Percentiles rank a stretch among this genome's conserved stretches.
Conservation (phyloP, 1,140 invertebrate genomes). For the Ptiloglossa arizonensis region DNA sequence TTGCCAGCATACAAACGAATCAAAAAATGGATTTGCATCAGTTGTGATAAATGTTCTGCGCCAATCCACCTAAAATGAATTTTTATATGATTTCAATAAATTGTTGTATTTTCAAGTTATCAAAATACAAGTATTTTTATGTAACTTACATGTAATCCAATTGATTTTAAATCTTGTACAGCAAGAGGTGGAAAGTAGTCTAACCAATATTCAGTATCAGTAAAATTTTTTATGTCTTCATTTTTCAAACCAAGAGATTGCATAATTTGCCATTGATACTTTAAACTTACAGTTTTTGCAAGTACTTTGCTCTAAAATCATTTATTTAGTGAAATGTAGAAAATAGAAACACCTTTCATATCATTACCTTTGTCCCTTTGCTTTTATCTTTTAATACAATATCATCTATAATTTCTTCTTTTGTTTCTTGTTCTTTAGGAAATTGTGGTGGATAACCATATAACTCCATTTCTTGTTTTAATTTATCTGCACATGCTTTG, state of each 20-base stretch:
- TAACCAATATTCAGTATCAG: conserved; percentile 95
- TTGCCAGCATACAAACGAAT: conserved; percentile 99
- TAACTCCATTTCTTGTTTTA: conserved; percentile 95
- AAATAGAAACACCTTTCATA: conserved; percentile 19
- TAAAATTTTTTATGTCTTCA: conserved; percentile 96
- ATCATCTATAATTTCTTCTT: conserved; percentile 83
- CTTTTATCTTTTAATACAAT: conserved; percentile 94
- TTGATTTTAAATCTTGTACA: conserved; percentile 91
- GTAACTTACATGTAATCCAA: conserved; percentile 92
- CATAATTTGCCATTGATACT: conserved; percentile 99
- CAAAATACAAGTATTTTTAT: conserved; percentile 33
- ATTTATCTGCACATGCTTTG: conserved; percentile 98
- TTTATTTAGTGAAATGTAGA: conserved; percentile 31
- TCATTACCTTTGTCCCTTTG: conserved; percentile 95
- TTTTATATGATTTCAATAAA: neutral
- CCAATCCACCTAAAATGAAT: conserved; percentile 93
- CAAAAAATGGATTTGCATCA: conserved; percentile 98
- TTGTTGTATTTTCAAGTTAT: neutral
- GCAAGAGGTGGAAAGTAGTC: conserved; percentile 97
- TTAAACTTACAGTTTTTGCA: conserved; percentile 93
- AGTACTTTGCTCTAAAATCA: conserved; percentile 93
- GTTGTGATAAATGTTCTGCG: conserved; percentile 98
- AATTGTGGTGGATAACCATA: conserved; percentile 97
- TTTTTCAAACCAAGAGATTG: conserved; percentile 93
- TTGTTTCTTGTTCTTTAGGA: conserved; percentile 84